These are phyloP conservation scores for Procavia capensis DNA, from an alignment of 2,113 vertebrate genomes.

Conservation along the genomic window DNA sequence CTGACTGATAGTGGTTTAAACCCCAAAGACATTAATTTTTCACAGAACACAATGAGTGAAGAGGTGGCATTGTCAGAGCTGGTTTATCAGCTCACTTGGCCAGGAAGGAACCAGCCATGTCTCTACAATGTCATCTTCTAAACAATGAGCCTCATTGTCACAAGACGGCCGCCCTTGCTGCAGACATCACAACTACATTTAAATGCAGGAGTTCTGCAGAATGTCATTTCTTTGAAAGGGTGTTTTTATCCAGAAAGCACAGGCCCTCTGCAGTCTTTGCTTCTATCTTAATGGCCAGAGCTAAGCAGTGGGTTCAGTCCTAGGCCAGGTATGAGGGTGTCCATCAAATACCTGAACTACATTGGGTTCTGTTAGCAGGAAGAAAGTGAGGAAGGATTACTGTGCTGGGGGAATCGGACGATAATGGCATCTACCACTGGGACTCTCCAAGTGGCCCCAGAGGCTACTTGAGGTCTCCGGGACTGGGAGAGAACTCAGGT, in stretches of 20 bases:
- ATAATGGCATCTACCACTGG: background rate
- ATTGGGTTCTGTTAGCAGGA: background rate
- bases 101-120: background rate
- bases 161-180: background rate
- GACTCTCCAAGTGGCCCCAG: background rate
- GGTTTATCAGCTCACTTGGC: slow-evolving; percentile 6
- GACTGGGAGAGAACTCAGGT: background rate
- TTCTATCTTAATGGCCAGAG: background rate
- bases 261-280: background rate
- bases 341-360: background rate
- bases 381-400: background rate
- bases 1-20: background rate
- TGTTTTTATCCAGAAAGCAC: slow-evolving; percentile 12
- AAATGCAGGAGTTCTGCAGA: background rate
- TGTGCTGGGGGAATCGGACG: background rate
- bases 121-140: background rate
- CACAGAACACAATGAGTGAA: background rate
- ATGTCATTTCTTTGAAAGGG: background rate
- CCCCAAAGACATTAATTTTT: background rate
- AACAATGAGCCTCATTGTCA: background rate
- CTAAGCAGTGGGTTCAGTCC: background rate
- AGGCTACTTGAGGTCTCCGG: background rate
- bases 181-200: background rate
- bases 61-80: background rate
- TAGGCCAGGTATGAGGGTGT: background rate